These are phyloP conservation scores for Cosmopolites sordidus DNA, from an alignment of 2,888 invertebrate genomes.

Conservation along the genomic window DNA sequence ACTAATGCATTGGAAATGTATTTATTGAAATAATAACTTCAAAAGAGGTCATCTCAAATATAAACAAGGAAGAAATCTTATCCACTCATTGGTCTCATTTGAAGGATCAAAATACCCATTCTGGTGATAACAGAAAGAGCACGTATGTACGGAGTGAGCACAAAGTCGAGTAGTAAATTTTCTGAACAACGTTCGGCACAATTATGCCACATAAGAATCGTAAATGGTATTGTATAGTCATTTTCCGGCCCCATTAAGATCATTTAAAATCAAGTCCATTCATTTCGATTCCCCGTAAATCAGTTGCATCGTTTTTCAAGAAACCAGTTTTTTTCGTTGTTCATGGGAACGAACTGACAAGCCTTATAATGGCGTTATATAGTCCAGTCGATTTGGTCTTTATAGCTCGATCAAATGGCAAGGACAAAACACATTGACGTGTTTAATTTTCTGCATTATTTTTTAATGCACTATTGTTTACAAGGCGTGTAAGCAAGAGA, in stretches of 20 bases:
- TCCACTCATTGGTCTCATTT: not conserved
- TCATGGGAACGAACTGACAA: not conserved
- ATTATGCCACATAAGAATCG: conserved; percentile 5
- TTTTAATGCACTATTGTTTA: too few species aligned
- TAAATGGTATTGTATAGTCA: conserved; percentile 18
- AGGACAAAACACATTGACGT: too few species aligned
- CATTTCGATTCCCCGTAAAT: conserved; percentile 20
- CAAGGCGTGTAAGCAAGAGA: too few species aligned
- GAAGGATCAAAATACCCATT: not conserved
- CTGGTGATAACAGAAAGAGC: not conserved
- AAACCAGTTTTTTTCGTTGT: conserved; percentile 15
- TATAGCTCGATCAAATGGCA: too few species aligned
- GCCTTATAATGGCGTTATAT: not conserved
- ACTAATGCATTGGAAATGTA: too few species aligned
- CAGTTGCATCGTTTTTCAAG: conserved; percentile 13
- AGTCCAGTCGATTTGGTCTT: conserved; percentile 13
- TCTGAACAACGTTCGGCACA: not conserved
- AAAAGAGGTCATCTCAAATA: not conserved
- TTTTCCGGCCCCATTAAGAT: conserved; percentile 22
- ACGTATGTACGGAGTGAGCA: not conserved
- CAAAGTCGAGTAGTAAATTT: too few species aligned
- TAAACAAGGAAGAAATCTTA: not conserved
- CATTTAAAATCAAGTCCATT: conserved; percentile 17
- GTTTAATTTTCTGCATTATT: too few species aligned
- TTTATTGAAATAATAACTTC: too few species aligned